These are phyloP conservation scores for Parotia lawesii DNA, from an alignment of 2,113 vertebrate genomes.

Conservation along the genomic window DNA sequence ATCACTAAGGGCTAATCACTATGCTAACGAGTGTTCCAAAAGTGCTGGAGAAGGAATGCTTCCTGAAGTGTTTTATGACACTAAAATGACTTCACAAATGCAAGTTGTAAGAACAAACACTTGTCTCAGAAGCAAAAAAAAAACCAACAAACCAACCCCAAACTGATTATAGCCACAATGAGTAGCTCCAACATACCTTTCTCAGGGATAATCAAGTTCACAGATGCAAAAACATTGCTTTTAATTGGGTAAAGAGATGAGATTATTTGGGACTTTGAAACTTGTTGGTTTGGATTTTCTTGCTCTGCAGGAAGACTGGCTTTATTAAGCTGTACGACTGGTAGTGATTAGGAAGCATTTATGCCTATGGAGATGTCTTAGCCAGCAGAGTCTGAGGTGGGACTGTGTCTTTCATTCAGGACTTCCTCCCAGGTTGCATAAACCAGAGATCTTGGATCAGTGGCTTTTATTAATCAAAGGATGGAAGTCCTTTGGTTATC, in stretches of 20 bases:
- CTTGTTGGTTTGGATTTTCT: slow-evolving; percentile 50
- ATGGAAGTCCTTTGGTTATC: neutral
- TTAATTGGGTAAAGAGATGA: slow-evolving; percentile 8
- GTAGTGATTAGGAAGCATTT: neutral
- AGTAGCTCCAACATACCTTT: neutral
- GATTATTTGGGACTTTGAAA: slow-evolving; percentile 29
- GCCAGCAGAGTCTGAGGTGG: neutral
- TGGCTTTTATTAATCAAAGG: neutral
- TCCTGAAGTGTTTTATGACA: neutral
- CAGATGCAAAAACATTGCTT: neutral
- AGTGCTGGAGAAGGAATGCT: neutral
- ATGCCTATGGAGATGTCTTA: neutral
- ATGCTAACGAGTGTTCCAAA: accelerated
- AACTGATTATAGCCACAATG: neutral
- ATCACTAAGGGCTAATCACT: neutral
- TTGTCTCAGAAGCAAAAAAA: neutral
- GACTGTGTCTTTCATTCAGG: neutral
- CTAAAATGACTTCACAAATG: neutral
- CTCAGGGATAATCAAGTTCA: neutral
- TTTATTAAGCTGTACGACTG: neutral
- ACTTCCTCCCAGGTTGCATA: neutral
- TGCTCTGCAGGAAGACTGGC: slow-evolving; percentile 25
- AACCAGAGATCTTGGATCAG: neutral
- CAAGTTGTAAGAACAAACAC: neutral
- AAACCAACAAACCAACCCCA: neutral